Evolutionary conservation across 2,888 invertebrate genomes (phyloP).

Genomic region (Melitaea athalia): DNA sequence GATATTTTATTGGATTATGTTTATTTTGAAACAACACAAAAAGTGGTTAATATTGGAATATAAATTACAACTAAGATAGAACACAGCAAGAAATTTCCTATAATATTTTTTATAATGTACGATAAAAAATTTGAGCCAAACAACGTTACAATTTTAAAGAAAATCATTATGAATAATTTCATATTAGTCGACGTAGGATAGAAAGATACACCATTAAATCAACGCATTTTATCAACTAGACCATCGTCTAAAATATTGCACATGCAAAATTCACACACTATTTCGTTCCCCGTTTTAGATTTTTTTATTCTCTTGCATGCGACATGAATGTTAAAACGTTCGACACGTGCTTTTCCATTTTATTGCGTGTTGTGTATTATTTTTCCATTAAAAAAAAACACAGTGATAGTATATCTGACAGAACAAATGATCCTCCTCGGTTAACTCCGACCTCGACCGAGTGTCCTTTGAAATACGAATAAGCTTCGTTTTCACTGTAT

Average conservation of each 20-base stretch:
- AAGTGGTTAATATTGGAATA: too few relatives aligned
- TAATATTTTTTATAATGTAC: too few relatives aligned
- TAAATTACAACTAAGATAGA: too few relatives aligned
- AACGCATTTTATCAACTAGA: background rate
- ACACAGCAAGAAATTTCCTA: too few relatives aligned
- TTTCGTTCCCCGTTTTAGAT: background rate
- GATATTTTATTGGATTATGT: too few relatives aligned
- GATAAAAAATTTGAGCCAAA: too few relatives aligned
- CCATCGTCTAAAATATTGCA: constrained; percentile 2
- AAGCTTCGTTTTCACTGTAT: too few relatives aligned
- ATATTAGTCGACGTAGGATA: too few relatives aligned
- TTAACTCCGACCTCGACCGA: background rate
- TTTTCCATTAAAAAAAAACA: background rate
- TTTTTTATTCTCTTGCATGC: constrained; percentile 2
- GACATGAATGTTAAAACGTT: constrained; percentile 7
- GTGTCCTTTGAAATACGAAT: too few relatives aligned
- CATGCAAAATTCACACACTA: background rate
- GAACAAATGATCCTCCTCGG: background rate
- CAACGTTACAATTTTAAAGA: too few relatives aligned
- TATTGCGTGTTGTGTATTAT: background rate
- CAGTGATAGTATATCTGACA: constrained; percentile 3
- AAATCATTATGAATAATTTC: too few relatives aligned
- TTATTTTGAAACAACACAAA: too few relatives aligned
- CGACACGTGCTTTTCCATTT: constrained; percentile 1
- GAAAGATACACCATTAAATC: background rate